phyloP scores from a whole-genome alignment of 2,888 invertebrate genomes.

The Epirrhoe tristata region DNA sequence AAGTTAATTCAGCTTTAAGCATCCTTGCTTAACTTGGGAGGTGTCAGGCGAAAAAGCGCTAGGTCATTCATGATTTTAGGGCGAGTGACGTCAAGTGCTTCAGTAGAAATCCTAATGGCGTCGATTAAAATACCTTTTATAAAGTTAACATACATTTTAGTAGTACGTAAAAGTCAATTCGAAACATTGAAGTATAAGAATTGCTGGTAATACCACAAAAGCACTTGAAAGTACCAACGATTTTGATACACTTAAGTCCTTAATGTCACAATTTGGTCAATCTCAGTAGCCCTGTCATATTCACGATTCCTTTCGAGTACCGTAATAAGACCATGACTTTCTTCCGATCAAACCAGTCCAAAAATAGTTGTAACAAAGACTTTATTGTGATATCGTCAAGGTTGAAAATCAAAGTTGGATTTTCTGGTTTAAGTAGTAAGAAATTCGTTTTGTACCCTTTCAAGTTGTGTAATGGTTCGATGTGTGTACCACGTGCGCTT shows the following conservation, averaged over 20 bases:
- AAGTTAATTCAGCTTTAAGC: too few species aligned
- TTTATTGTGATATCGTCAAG: constrained; percentile 37
- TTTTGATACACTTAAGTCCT: constrained; percentile 25
- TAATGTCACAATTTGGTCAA: constrained; percentile 38
- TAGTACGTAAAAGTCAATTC: not conserved
- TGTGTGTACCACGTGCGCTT: too few species aligned
- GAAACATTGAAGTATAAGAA: not conserved
- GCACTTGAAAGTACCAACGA: constrained; percentile 14
- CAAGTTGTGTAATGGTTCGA: constrained; percentile 31
- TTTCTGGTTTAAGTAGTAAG: constrained; percentile 26
- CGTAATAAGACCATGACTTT: constrained; percentile 35
- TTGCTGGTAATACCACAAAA: constrained; percentile 9
- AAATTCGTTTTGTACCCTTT: constrained; percentile 39
- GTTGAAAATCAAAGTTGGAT: constrained; percentile 33
- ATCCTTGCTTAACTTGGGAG: too few species aligned
- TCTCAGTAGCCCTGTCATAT: constrained; percentile 38
- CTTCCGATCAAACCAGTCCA: constrained; percentile 28
- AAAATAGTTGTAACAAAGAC: constrained; percentile 32
- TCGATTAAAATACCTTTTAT: not conserved
- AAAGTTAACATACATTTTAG: not conserved
- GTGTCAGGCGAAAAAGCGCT: too few species aligned
- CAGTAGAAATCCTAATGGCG: too few species aligned
- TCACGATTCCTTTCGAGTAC: constrained; percentile 39
- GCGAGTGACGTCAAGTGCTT: too few species aligned
- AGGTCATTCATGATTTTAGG: too few species aligned